phyloP scores from a whole-genome alignment of 1,140 invertebrate species.

The Macrosteles quadrilineatus region DNA sequence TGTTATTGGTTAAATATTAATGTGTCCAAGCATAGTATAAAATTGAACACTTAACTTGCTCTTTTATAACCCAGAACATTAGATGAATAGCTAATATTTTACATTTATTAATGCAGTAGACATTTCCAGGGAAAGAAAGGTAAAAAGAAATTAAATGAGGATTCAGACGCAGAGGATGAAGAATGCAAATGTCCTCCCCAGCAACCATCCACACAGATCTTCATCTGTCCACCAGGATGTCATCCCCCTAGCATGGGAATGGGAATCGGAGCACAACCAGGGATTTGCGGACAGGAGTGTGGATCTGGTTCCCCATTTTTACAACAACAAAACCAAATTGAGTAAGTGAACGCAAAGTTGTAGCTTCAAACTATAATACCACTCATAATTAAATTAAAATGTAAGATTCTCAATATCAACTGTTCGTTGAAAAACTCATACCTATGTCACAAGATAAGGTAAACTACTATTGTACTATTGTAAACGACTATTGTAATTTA shows the following conservation, averaged over 20 bases:
- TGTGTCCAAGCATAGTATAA: not conserved
- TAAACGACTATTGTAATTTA: too few species aligned
- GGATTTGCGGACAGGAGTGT: not conserved
- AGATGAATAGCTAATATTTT: not conserved
- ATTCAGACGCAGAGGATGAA: not conserved
- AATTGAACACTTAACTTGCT: not conserved
- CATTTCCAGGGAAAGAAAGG: not conserved
- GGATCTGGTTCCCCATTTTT: too few species aligned
- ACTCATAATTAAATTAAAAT: too few species aligned
- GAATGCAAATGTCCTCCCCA: conserved; percentile 9
- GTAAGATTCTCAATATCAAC: too few species aligned
- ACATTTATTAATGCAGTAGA: not conserved
- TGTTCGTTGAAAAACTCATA: too few species aligned
- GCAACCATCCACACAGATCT: not conserved
- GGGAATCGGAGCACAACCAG: not conserved
- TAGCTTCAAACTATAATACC: too few species aligned
- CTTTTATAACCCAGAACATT: not conserved
- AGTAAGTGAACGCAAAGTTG: too few species aligned
- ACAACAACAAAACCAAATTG: too few species aligned
- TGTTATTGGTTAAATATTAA: not conserved
- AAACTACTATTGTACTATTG: too few species aligned
- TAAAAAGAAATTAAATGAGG: not conserved
- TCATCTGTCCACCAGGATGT: not conserved
- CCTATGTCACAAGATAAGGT: too few species aligned
- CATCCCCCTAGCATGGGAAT: not conserved